A percentile compares a stretch with the other conserved stretches of the same genome.
Evolutionary conservation across 2,888 invertebrate species (phyloP).

Genomic region (Eilema sororculum): DNA sequence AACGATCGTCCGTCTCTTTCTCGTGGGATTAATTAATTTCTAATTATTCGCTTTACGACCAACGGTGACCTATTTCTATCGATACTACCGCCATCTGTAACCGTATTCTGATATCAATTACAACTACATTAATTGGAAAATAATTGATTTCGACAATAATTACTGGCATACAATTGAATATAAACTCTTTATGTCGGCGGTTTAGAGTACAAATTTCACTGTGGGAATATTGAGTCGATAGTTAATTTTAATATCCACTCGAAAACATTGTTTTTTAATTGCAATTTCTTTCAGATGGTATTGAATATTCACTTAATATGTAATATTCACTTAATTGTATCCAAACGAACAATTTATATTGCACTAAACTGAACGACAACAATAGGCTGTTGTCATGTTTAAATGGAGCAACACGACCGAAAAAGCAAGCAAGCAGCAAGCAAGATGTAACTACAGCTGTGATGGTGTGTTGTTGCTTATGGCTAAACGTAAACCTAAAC

Average conservation of each 20-base stretch:
- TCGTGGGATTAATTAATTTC: slow-evolving; percentile 14
- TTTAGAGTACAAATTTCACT: slow-evolving; percentile 29
- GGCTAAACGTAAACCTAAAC: no score
- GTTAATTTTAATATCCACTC: slow-evolving; percentile 26
- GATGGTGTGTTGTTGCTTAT: no score
- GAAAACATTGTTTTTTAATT: slow-evolving; percentile 18
- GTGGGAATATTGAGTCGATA: slow-evolving; percentile 7
- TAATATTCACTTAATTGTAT: no score
- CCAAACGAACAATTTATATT: no score
- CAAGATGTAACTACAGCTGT: no score
- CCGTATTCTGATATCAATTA: slow-evolving; percentile 40
- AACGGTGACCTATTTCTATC: slow-evolving; percentile 16
- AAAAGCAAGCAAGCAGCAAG: no score
- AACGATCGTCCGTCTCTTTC: neutral
- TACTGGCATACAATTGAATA: slow-evolving; percentile 45
- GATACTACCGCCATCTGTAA: slow-evolving; percentile 17
- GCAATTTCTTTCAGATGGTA: slow-evolving; percentile 19
- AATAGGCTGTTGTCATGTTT: no score
- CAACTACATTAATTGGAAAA: slow-evolving; percentile 65
- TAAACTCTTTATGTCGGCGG: slow-evolving; percentile 39
- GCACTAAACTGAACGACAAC: no score
- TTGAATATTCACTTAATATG: slow-evolving; percentile 12
- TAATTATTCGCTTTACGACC: slow-evolving; percentile 18
- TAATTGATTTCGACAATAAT: slow-evolving; percentile 69
- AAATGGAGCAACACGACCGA: no score